phyloP scores from a whole-genome alignment of 1,140 invertebrate species.

The Drosophila hydei region DNA sequence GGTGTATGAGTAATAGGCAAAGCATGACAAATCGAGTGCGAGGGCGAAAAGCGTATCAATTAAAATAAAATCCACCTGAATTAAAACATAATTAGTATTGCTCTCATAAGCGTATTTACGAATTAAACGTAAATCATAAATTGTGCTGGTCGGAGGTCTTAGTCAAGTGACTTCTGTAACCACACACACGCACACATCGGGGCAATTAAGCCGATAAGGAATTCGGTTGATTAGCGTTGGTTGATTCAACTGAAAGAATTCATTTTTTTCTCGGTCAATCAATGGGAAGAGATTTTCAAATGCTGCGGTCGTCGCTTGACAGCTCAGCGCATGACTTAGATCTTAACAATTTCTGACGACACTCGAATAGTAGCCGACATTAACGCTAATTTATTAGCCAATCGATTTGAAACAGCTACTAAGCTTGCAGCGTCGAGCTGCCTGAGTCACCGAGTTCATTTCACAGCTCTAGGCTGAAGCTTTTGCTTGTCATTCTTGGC shows the following conservation, averaged over 20 bases:
- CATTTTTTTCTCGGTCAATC: background rate
- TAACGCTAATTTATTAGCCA: constrained; percentile 74
- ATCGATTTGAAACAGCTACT: constrained; percentile 77
- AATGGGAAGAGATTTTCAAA: background rate
- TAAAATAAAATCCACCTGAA: background rate
- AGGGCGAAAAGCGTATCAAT: background rate
- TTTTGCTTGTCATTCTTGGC: too few relatives aligned
- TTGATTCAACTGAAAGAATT: background rate
- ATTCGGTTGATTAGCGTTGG: background rate
- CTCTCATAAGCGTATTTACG: too few relatives aligned
- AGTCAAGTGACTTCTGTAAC: too few relatives aligned
- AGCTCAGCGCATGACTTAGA: constrained; percentile 53
- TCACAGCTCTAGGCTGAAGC: constrained; percentile 20
- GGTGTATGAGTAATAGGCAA: constrained; percentile 72
- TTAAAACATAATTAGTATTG: too few relatives aligned
- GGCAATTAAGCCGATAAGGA: background rate
- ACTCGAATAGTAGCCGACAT: constrained; percentile 46
- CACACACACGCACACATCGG: background rate
- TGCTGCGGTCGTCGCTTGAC: constrained; percentile 13
- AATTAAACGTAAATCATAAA: too few relatives aligned
- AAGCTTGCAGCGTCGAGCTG: constrained; percentile 24
- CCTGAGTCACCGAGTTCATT: constrained; percentile 64
- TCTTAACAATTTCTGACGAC: constrained; percentile 32
- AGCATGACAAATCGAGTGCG: constrained; percentile 15
- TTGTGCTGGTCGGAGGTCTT: too few relatives aligned